Evolutionary conservation across 2,797 vertebrate genomes (phyloP).

Genomic region (Ambastaia sidthimunki): DNA sequence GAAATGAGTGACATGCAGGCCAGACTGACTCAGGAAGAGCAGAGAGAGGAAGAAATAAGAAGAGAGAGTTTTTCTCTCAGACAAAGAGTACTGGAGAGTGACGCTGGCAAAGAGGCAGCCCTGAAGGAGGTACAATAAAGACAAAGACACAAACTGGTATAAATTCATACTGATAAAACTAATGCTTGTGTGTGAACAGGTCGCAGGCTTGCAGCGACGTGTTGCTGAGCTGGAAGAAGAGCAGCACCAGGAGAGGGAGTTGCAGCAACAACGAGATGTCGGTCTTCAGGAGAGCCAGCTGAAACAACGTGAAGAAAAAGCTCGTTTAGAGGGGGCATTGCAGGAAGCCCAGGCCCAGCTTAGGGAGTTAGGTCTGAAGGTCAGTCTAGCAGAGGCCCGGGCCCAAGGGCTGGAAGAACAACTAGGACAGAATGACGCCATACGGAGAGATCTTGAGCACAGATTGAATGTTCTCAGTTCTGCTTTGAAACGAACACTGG

Average conservation of each 20-base stretch:
- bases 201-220: constrained; percentile 72
- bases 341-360: constrained; percentile 65
- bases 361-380: constrained; percentile 66
- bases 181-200: constrained; percentile 65
- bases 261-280: constrained; percentile 68
- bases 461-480: constrained; percentile 73
- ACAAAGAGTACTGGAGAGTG: constrained; percentile 73
- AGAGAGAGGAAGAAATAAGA: constrained; percentile 73
- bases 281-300: constrained; percentile 68
- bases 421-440: constrained; percentile 66
- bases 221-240: constrained; percentile 71
- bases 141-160: constrained; percentile 16
- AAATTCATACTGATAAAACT: background rate
- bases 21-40: constrained; percentile 72
- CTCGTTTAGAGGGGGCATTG: constrained; percentile 65
- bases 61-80: constrained; percentile 73
- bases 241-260: constrained; percentile 62
- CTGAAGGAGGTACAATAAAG: constrained; percentile 77
- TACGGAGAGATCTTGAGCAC: constrained; percentile 68
- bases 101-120: constrained; percentile 74
- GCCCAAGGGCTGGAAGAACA: constrained; percentile 74
- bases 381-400: constrained; percentile 67
- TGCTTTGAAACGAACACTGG: constrained; percentile 71
- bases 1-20: constrained; percentile 78
- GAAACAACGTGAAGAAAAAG: constrained; percentile 65